Conservation (phyloP, 2,797 vertebrate genomes). For the Rhinoraja longicauda region DNA sequence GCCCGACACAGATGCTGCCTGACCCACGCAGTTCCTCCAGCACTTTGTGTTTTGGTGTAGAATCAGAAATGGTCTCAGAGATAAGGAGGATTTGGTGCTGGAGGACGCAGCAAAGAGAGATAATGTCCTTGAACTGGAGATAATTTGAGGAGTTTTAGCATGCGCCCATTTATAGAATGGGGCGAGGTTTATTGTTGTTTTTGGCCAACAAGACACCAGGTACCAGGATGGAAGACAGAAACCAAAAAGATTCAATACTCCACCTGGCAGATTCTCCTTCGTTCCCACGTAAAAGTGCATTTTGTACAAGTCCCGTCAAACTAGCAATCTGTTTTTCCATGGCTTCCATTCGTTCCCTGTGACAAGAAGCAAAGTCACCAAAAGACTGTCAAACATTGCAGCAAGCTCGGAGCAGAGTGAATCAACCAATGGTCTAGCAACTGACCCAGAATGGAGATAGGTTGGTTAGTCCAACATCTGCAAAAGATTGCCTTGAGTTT, state of each 20-base stretch:
- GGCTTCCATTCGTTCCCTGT: constrained; percentile 92
- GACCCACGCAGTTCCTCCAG: too few species aligned
- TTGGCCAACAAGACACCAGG: background rate
- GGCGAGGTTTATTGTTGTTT: background rate
- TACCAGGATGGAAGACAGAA: background rate
- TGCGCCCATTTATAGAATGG: background rate
- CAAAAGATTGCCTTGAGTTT: too few species aligned
- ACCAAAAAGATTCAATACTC: background rate
- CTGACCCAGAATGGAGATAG: background rate
- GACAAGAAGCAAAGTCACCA: background rate
- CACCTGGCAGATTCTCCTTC: constrained; percentile 80
- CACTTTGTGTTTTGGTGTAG: too few species aligned
- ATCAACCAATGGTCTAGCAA: too few species aligned
- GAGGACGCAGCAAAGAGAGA: too few species aligned
- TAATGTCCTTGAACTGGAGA: too few species aligned
- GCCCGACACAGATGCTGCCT: too few species aligned
- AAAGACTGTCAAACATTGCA: background rate
- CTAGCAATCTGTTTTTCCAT: constrained; percentile 99
- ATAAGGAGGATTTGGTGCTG: too few species aligned
- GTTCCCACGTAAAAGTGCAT: constrained; percentile 83
- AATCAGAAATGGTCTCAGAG: too few species aligned
- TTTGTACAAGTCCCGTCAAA: constrained; percentile 92
- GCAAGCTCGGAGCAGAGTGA: background rate
- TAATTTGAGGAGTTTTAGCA: too few species aligned
- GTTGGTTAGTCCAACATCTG: background rate